A percentile compares a stretch with the other conserved stretches of the same genome.
Conservation (phyloP, 1,140 invertebrate genomes). For the Callitettix versicolor region DNA sequence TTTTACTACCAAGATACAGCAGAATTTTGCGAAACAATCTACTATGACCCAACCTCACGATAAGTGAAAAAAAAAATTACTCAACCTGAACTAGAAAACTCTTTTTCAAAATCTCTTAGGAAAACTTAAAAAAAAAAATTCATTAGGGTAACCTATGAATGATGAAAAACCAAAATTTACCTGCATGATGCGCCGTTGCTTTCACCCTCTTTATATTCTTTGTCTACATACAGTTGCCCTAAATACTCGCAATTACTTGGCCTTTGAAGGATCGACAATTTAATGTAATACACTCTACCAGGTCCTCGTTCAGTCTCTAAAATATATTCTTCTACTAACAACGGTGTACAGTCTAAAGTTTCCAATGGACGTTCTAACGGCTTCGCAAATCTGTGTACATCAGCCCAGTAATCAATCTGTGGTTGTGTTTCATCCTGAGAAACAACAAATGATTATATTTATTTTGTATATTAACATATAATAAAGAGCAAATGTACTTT, state of each 20-base stretch:
- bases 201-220: conserved; percentile 68
- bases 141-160: background rate
- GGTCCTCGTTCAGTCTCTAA: conserved; percentile 65
- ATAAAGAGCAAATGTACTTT: too few relatives aligned
- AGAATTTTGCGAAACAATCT: too few relatives aligned
- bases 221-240: conserved; percentile 81
- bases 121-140: too few relatives aligned
- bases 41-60: too few relatives aligned
- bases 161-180: conserved; percentile 31
- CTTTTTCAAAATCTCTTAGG: too few relatives aligned
- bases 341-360: conserved; percentile 65
- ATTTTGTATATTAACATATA: background rate
- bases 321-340: conserved; percentile 78
- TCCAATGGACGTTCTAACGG: conserved; percentile 53
- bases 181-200: conserved; percentile 73
- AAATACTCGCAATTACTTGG: conserved; percentile 78
- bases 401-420: background rate
- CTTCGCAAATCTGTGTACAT: conserved; percentile 40
- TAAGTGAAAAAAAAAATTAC: background rate
- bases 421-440: conserved; percentile 6
- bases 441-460: background rate
- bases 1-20: too few relatives aligned
- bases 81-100: too few relatives aligned
- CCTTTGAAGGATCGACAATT: conserved; percentile 73
- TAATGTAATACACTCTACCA: conserved; percentile 68